Conservation (phyloP, 2,113 vertebrate genomes). For the Dicentrarchus labrax region DNA sequence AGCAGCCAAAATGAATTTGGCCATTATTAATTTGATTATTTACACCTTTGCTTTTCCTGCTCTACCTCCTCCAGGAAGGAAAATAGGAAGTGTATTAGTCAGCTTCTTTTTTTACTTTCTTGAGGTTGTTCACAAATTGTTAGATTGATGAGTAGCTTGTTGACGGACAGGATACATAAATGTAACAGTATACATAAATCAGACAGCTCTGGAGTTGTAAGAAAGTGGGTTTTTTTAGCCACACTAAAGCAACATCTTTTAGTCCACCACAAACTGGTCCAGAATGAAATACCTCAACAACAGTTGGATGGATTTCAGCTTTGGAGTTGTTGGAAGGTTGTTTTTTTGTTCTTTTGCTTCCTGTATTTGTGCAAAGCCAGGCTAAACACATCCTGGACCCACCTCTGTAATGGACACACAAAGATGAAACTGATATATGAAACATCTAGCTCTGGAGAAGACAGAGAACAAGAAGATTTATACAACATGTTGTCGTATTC, state of each 20-base stretch:
- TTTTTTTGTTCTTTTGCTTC: slow-evolving; percentile 3
- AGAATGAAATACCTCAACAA: too few relatives aligned
- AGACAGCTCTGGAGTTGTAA: background rate
- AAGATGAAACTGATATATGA: slow-evolving; percentile 2
- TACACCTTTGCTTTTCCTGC: background rate
- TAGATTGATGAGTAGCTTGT: background rate
- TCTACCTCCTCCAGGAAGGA: background rate
- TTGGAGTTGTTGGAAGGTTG: background rate
- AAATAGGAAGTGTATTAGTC: background rate
- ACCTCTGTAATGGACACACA: background rate
- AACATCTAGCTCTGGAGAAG: slow-evolving; percentile 8
- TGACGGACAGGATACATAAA: background rate
- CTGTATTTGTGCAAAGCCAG: slow-evolving; percentile 1
- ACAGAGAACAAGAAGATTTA: slow-evolving; percentile 7
- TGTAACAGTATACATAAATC: background rate
- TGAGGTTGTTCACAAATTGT: background rate
- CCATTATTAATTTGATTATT: background rate
- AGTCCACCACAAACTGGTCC: too few relatives aligned
- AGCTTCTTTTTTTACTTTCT: background rate
- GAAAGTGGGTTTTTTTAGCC: background rate
- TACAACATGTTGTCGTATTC: slow-evolving; percentile 1
- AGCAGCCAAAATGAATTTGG: background rate
- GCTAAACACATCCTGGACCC: background rate
- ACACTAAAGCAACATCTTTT: too few relatives aligned
- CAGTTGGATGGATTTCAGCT: background rate